phyloP scores from a whole-genome alignment of 2,888 invertebrate genomes.

The Agrotis ipsilon region DNA sequence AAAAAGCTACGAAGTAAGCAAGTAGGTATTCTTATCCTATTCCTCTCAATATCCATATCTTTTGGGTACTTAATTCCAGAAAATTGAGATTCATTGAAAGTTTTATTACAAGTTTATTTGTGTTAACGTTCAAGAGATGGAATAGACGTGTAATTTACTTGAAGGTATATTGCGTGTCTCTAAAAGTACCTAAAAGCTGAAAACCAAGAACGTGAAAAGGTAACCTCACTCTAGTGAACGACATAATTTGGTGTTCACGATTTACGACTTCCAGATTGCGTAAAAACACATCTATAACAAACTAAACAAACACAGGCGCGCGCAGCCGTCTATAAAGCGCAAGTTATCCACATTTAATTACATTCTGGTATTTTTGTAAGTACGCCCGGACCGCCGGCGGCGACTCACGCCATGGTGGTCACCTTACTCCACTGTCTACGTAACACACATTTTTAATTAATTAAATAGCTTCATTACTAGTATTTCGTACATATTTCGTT shows the following conservation, averaged over 20 bases:
- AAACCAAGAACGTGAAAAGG: constrained; percentile 69
- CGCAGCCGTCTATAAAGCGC: constrained; percentile 90
- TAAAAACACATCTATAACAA: constrained; percentile 90
- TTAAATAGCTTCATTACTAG: constrained; percentile 19
- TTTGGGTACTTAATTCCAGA: no score
- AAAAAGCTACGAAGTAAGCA: no score
- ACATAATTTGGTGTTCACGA: constrained; percentile 90
- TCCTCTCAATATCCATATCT: no score
- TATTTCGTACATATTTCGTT: neutral
- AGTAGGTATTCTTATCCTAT: no score
- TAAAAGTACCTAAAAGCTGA: constrained; percentile 40
- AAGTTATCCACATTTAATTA: constrained; percentile 91
- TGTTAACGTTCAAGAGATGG: no score
- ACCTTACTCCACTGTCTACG: constrained; percentile 55
- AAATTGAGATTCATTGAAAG: no score
- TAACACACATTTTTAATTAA: constrained; percentile 35
- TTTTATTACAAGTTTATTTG: no score
- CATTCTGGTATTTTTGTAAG: constrained; percentile 91
- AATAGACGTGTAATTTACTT: no score
- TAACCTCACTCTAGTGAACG: constrained; percentile 84
- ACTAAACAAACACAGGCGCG: constrained; percentile 89
- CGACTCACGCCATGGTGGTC: constrained; percentile 84
- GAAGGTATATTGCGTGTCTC: neutral
- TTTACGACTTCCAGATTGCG: constrained; percentile 91
- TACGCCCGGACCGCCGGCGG: constrained; percentile 87